Base-by-base conservation (phyloP, 2,797 vertebrate species). In the Melanotaenia pygmaea region DNA sequence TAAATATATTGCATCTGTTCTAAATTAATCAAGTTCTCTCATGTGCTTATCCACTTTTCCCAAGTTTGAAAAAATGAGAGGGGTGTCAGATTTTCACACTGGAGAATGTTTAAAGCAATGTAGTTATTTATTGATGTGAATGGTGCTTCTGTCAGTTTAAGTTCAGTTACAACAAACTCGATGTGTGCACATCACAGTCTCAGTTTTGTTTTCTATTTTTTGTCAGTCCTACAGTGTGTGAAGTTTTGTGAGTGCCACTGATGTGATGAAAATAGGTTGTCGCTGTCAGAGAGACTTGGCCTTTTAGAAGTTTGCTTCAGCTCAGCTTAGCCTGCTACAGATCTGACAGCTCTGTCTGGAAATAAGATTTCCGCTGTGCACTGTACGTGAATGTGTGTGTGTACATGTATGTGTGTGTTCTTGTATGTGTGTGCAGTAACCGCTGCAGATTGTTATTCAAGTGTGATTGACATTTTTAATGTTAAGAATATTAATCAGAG, bases 251-350 rank as follows among this genome's bases (percentile, higher is more conserved):
- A 82, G 59, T 65, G 74, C 61, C 74, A 70, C 38, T 74, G 58
- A 75, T 64, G 59, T 40, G 47, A 85, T 72, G 68, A 58, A 79
- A 81, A 80, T 24, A 70, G 53, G 38, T 50, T 86, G 79, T 64
- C 69, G 59, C 78, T 80, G 82, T 82, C 83, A 78, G 32, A 67
- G 22, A n/a, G 63, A 63, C 70, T 74, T 75, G 77, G 76, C 61
- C 73, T 79, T 76, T 85, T 68, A 76, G 68, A 80, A 70, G 70
- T 5, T n/a, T 67, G 54, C 47, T 32, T 69, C 75, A 76, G 75
- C 67, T 79, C 57, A 72, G 57, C 56, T 82, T 67, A 79, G 65
- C 56, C 63, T 1, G 63, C 65, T 53, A 60, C 72, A 24, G 34
- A 45, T 74, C 72, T 68, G 81, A 80, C 72, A 77, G 63, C 75